Evolutionary conservation across 1,140 invertebrate genomes (phyloP).

Genomic region (Rhopalosiphum maidis): DNA sequence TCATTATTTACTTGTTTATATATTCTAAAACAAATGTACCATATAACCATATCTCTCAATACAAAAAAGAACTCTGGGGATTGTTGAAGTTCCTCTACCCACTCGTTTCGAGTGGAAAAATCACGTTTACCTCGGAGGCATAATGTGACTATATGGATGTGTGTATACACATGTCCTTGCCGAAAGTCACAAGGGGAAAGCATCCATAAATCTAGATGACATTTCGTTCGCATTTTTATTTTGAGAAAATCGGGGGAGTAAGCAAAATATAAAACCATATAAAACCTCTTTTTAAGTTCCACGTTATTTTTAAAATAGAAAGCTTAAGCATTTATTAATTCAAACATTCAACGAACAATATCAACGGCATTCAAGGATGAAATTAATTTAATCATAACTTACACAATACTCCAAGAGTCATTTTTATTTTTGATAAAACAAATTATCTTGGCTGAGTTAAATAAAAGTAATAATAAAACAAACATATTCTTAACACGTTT

Average conservation of each 20-base stretch:
- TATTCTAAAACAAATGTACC: conserved; percentile 56
- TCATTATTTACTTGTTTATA: conserved; percentile 48
- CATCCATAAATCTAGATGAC: conserved; percentile 56
- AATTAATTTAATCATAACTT: not conserved
- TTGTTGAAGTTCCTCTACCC: not conserved
- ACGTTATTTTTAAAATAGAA: conserved; percentile 28
- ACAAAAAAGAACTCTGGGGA: conserved; percentile 37
- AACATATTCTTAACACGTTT: not conserved
- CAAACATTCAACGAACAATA: not conserved
- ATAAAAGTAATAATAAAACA: not conserved
- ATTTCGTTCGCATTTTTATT: conserved; percentile 51
- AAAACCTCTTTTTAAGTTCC: conserved; percentile 19
- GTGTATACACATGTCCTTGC: conserved; percentile 44
- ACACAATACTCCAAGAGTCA: not conserved
- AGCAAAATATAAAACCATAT: not conserved
- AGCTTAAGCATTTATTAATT: not conserved
- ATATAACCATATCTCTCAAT: conserved; percentile 37
- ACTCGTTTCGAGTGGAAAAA: conserved; percentile 38
- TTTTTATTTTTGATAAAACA: not conserved
- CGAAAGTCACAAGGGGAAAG: conserved; percentile 49
- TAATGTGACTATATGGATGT: conserved; percentile 41
- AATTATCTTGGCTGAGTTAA: not conserved
- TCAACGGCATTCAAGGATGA: not conserved
- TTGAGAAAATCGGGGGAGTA: conserved; percentile 29
- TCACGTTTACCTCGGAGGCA: conserved; percentile 56